These are phyloP conservation scores for Phthorimaea operculella DNA, from an alignment of 1,140 invertebrate genomes.

Conservation along the genomic window DNA sequence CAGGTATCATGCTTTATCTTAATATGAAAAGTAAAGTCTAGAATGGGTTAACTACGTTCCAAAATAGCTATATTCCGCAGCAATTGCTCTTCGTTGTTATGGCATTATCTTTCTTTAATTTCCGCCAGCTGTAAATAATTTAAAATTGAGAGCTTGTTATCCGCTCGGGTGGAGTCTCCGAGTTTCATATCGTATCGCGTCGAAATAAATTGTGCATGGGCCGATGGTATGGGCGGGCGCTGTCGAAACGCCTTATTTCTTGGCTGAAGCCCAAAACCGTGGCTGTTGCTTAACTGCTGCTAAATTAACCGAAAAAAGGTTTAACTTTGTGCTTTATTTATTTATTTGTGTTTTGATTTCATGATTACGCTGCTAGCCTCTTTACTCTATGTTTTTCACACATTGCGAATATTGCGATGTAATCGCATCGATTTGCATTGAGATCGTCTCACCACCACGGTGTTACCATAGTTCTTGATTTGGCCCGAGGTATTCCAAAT, in stretches of 20 bases:
- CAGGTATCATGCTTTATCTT: no score
- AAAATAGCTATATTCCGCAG: background rate
- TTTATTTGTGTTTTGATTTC: no score
- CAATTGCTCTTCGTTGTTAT: background rate
- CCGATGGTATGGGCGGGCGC: constrained; percentile 1
- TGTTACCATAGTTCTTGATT: no score
- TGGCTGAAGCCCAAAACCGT: background rate
- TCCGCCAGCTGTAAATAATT: background rate
- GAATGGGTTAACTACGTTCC: no score
- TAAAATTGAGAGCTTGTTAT: constrained; percentile 4
- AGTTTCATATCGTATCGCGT: constrained; percentile 1
- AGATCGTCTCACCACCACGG: no score
- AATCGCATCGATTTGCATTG: no score
- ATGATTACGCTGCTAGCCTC: no score
- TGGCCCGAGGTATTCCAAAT: no score
- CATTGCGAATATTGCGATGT: no score
- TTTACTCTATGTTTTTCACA: no score
- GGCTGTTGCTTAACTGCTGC: background rate
- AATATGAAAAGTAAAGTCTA: no score
- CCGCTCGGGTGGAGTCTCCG: constrained; percentile 1
- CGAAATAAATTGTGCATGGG: constrained; percentile 3
- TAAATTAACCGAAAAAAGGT: background rate
- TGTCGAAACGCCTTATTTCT: constrained; percentile 5
- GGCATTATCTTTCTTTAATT: background rate
- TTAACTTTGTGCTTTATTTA: no score